Base-by-base conservation (phyloP, 1,140 invertebrate species). In the Drosophila quadrilineata region DNA sequence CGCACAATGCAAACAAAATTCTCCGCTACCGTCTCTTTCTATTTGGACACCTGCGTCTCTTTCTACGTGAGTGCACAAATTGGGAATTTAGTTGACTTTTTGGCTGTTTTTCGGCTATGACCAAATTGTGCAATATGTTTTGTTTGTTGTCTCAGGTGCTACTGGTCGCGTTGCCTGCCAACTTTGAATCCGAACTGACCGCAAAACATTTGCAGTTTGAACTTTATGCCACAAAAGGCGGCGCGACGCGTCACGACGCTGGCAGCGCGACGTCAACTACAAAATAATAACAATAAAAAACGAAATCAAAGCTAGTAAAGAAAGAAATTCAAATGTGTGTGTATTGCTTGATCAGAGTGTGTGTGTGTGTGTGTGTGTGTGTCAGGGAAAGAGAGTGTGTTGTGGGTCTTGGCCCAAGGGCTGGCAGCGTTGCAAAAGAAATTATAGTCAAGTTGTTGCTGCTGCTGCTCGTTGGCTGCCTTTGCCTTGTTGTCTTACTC, bases 121-220 rank as follows among this genome's bases (percentile, higher is more conserved):
- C 31, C 33, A 19, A 28, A 35, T 14, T 17, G 8, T 31, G 24
- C 17, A n/a, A n/a, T n/a, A n/a, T n/a, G n/a, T n/a, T n/a, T n/a
- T n/a, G n/a, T n/a, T n/a, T 41, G 40, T 26, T 22, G 56, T 40
- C 53, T 58, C 76, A 72, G 71, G 76, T 69, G 50, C 50, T 43
- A 40, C 62, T 53, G 71, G 79, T 77, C 79, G 71, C 80, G 80
- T 59, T 59, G 40, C 75, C 77, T 67, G 68, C 80, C 71, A 85
- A 85, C 80, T 79, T 80, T 64, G 65, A 86, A 75, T 67, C 71
- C 71, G 69, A 86, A 85, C 80, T 85, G 80, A 85, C 80, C 80
- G 75, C 80, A 85, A 86, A 86, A 74, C 75, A 79, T 85, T 85
- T 85, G 71, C 74, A 79, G 74, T 71, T 85, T 77, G 60, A 71